These are phyloP conservation scores for Malurus elegans DNA, from an alignment of 2,113 vertebrate genomes.

Conservation along the genomic window DNA sequence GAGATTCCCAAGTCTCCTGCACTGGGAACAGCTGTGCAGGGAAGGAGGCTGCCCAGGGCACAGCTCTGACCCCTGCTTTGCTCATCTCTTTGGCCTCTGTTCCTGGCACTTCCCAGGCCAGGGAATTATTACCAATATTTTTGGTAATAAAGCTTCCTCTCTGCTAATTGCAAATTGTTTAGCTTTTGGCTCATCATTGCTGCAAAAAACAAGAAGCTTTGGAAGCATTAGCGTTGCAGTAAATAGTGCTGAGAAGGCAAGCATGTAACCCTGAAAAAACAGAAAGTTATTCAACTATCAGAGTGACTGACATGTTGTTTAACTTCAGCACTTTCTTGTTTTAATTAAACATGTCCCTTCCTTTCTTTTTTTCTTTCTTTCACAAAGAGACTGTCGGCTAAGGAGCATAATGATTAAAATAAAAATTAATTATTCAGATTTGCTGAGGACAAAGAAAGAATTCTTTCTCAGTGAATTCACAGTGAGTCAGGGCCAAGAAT, in stretches of 20 bases:
- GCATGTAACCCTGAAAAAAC: background rate
- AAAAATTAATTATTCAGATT: constrained; percentile 44
- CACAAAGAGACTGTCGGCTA: background rate
- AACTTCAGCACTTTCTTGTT: constrained; percentile 41
- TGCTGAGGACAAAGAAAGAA: constrained; percentile 22
- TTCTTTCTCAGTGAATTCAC: background rate
- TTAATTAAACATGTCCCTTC: constrained; percentile 50
- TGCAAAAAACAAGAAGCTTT: constrained; percentile 45
- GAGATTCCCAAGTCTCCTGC: background rate
- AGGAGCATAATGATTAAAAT: background rate
- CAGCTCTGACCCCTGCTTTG: background rate
- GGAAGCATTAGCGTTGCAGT: background rate
- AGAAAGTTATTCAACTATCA: background rate
- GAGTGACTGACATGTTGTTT: constrained; percentile 33
- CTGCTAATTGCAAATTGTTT: constrained; percentile 47
- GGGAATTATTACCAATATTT: background rate
- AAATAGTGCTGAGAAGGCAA: background rate
- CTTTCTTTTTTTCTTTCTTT: constrained; percentile 36
- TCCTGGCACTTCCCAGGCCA: background rate
- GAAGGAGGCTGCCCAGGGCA: background rate
- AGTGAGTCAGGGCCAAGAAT: constrained; percentile 9
- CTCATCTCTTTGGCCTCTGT: background rate
- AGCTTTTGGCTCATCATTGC: constrained; percentile 13
- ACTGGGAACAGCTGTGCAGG: background rate
- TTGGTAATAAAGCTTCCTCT: constrained; percentile 4